Base-by-base conservation (phyloP, 1,140 invertebrate species). In the Drosophila ambigua region DNA sequence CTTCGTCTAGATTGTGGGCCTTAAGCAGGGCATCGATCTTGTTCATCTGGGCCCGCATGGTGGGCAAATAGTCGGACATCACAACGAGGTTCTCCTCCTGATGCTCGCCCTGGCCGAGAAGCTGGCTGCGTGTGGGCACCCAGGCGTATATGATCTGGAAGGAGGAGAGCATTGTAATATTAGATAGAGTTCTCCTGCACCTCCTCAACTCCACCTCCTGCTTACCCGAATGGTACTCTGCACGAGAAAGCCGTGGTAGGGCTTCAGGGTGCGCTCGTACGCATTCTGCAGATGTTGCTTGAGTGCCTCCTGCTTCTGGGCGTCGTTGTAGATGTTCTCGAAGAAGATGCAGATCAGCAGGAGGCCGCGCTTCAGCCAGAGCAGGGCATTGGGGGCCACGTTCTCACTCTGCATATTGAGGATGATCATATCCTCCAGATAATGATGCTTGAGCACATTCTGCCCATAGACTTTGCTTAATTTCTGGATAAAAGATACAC, bases 361-460 rank as follows among this genome's bases (percentile, higher is more conserved):
- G 2, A 92, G 79, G n/a, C 90, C 91, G 8, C 91, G 84, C 45
- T 88, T 93, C 0, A 92, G 57, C 91, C 91, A 92, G 5, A 91
- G 69, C 45, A 93, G 84, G 49, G 95, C 93, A 85, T 95, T 94
- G 35, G 93, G 93, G 23, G 93, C 94, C 63, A 93, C 77, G 59
- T 93, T 92, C 23, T 93, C 91, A 35, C 94, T 79, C 77, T 96
- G 93, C 89, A 96, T 93, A 85, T 95, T 95, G 35, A 92, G 90
- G 46, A 94, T 78, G 73, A 96, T 93, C 92, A 96, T 93, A 84
- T 95, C 94, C 72, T 96, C 93, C 45, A 96, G 83, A 81, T 94
- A 95, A 9, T 92, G 89, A 79, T 94, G 93, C 54, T 92, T 93
- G 60, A 93, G 77, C 75, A 90, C 92, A 73, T 95, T 92, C 39